These are phyloP conservation scores for Nyctereutes procyonoides DNA, from an alignment of 2,113 vertebrate species.

Conservation along the genomic window DNA sequence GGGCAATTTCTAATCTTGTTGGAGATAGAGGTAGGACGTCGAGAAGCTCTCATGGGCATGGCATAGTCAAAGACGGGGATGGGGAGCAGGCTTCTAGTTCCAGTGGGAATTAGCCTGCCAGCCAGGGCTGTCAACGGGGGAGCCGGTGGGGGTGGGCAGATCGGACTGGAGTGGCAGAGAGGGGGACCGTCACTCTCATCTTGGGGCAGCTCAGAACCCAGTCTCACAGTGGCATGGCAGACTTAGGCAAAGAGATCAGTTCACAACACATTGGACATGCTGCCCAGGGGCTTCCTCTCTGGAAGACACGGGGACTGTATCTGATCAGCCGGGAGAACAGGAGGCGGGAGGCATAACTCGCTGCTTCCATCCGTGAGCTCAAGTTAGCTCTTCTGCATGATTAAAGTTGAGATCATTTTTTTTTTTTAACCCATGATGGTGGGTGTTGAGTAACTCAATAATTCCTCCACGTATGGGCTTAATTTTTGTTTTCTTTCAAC, in stretches of 20 bases:
- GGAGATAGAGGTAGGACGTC: not conserved
- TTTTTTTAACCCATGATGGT: not conserved
- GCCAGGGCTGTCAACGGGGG: not conserved
- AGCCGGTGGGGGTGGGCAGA: fast-evolving
- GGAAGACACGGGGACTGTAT: not conserved
- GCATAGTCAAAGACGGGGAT: not conserved
- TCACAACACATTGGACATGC: not conserved
- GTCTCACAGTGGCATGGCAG: not conserved
- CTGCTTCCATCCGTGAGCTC: not conserved
- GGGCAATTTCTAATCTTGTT: not conserved
- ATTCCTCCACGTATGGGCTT: not conserved
- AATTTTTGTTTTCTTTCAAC: conserved; percentile 1
- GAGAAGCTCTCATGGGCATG: not conserved
- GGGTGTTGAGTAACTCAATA: conserved; percentile 4
- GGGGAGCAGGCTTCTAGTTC: not conserved
- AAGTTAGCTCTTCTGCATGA: not conserved
- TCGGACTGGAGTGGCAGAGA: not conserved
- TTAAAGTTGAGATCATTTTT: not conserved
- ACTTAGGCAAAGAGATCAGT: not conserved
- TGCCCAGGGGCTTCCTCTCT: not conserved
- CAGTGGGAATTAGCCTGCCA: not conserved
- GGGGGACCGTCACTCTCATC: fast-evolving
- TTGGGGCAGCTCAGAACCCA: not conserved
- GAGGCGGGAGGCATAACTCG: not conserved
- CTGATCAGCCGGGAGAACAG: not conserved